Conservation (phyloP, 2,888 invertebrate species). For the Auanema sp. region DNA sequence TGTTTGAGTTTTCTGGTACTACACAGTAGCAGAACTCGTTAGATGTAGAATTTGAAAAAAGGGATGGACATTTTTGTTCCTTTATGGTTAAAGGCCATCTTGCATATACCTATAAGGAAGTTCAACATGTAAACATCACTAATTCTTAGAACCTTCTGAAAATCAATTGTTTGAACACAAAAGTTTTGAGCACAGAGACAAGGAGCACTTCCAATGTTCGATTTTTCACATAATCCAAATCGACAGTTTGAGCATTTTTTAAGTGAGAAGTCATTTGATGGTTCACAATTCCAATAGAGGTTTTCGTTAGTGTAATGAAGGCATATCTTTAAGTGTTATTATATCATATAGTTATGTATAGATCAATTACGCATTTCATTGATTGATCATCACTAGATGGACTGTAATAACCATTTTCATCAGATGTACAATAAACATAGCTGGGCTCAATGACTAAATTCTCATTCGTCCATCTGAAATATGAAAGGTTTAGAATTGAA, state of each 20-base stretch:
- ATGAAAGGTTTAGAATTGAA: background rate
- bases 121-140: no score
- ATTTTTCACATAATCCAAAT: background rate
- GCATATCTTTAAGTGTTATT: conserved; percentile 31
- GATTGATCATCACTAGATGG: conserved; percentile 17
- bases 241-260: conserved; percentile 2
- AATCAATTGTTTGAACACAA: background rate
- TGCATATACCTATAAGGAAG: background rate
- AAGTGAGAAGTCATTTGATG: conserved; percentile 21
- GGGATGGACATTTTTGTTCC: background rate
- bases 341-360: no score
- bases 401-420: conserved; percentile 20
- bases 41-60: no score
- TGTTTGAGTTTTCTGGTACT: no score
- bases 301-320: conserved; percentile 26
- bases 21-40: no score
- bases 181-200: conserved; percentile 5
- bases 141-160: background rate
- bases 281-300: conserved; percentile 39
- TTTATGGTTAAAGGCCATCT: background rate
- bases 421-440: conserved; percentile 20
- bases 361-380: conserved; percentile 31
- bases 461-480: conserved; percentile 12
- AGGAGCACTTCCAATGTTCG: conserved; percentile 20
- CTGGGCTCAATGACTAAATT: conserved; percentile 15